phyloP scores from a whole-genome alignment of 2,113 vertebrate species.

The Mola mola region DNA sequence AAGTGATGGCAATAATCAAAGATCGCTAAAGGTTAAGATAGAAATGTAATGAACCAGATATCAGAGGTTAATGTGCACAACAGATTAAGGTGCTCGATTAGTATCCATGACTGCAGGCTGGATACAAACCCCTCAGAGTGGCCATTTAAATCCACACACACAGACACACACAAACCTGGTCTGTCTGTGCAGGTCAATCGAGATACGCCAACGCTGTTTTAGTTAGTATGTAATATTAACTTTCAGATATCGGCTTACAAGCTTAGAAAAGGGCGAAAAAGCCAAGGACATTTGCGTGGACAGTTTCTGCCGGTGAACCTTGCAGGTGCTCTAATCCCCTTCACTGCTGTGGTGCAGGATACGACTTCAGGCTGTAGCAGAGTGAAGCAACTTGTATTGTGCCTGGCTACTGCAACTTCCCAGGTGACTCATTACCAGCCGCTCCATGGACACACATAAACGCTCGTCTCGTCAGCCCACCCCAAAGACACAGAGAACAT shows the following conservation, averaged over 20 bases:
- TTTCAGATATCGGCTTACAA: too few species aligned
- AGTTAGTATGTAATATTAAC: not conserved
- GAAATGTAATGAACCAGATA: constrained; percentile 1
- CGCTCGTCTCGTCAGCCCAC: constrained; percentile 33
- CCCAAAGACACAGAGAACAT: constrained; percentile 43
- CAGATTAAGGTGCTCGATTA: constrained; percentile 14
- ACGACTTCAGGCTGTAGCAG: constrained; percentile 32
- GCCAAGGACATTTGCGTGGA: constrained; percentile 1
- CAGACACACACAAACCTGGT: constrained; percentile 3
- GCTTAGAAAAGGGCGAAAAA: not conserved
- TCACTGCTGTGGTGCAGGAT: constrained; percentile 39
- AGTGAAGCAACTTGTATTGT: constrained; percentile 36
- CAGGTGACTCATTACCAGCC: constrained; percentile 72
- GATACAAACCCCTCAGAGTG: constrained; percentile 14
- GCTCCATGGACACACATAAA: constrained; percentile 49
- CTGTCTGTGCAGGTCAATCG: not conserved
- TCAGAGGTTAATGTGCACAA: constrained; percentile 32
- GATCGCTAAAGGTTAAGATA: constrained; percentile 14
- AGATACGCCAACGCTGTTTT: too few species aligned
- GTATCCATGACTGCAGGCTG: constrained; percentile 10
- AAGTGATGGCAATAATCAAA: constrained; percentile 25
- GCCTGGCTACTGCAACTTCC: constrained; percentile 53
- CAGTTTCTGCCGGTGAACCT: constrained; percentile 7
- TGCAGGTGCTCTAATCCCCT: not conserved
- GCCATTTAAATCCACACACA: constrained; percentile 3